phyloP scores from a whole-genome alignment of 1,140 invertebrate species.

The Phymorhynchus buccinoides region DNA sequence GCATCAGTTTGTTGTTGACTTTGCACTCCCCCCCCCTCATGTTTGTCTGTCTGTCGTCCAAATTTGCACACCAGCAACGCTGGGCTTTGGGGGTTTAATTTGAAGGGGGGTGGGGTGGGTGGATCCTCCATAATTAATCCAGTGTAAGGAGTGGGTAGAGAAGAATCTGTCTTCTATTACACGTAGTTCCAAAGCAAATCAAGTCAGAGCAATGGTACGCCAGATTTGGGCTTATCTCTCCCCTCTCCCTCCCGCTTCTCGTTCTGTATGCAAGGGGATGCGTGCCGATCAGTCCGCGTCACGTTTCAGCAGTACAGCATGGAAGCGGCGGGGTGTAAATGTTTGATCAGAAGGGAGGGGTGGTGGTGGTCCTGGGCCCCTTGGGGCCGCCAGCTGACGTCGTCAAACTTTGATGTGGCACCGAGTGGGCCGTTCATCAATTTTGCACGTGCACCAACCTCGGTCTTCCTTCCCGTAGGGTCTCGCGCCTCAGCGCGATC shows the following conservation, averaged over 20 bases:
- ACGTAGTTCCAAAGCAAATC: neutral
- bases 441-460: neutral
- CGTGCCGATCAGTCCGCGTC: neutral
- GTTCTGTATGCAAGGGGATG: neutral
- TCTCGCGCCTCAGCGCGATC: neutral
- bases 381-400: neutral
- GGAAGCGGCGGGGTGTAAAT: neutral
- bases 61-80: too few species aligned
- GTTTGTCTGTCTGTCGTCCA: too few species aligned
- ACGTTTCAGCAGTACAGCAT: neutral
- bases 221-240: neutral
- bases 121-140: too few species aligned
- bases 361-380: neutral
- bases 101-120: too few species aligned
- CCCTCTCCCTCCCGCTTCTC: neutral
- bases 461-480: neutral
- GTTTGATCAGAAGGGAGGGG: neutral
- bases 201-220: neutral
- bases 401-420: constrained; percentile 13
- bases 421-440: neutral
- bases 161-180: too few species aligned
- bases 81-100: too few species aligned
- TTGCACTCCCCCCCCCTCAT: too few species aligned
- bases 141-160: too few species aligned
- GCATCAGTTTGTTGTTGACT: too few species aligned